A percentile compares a stretch with the other conserved stretches of the same genome.
Evolutionary conservation across 1,140 invertebrate species (phyloP).

Genomic region (Eurosta solidaginis): DNA sequence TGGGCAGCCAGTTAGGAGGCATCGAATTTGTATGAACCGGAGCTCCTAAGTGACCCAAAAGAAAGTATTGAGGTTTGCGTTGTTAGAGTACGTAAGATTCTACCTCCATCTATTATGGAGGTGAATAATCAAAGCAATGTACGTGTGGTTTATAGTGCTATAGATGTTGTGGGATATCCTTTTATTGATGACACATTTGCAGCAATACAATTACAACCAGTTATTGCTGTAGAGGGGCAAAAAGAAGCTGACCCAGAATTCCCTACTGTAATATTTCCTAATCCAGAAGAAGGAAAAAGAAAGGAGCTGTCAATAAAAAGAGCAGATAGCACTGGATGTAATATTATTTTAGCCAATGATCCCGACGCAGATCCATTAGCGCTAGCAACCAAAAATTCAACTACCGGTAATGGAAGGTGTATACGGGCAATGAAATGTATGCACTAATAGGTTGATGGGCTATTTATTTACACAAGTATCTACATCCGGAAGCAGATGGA

Average conservation of each 20-base stretch:
- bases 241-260: constrained; percentile 86
- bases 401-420: constrained; percentile 82
- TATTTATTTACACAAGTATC: constrained; percentile 66
- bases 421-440: constrained; percentile 95
- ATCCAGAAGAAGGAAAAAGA: too few species aligned
- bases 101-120: too few species aligned
- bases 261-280: too few species aligned
- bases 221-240: constrained; percentile 83
- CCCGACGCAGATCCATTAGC: constrained; percentile 97
- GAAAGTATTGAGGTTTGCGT: constrained; percentile 61
- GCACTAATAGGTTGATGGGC: constrained; percentile 94
- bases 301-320: constrained; percentile 83
- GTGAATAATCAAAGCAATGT: too few species aligned
- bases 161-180: constrained; percentile 94
- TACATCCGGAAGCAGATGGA: constrained; percentile 61
- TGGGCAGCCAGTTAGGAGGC: too few species aligned
- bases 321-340: constrained; percentile 73
- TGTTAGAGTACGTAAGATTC: too few species aligned
- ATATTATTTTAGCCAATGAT: constrained; percentile 94
- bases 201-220: constrained; percentile 73
- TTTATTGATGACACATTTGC: constrained; percentile 80
- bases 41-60: constrained; percentile 64
- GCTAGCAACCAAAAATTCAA: constrained; percentile 76
- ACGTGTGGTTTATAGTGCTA: constrained; percentile 89
- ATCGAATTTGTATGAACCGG: too few species aligned